phyloP scores from a whole-genome alignment of 1,140 invertebrate genomes.

The Nomia melanderi region DNA sequence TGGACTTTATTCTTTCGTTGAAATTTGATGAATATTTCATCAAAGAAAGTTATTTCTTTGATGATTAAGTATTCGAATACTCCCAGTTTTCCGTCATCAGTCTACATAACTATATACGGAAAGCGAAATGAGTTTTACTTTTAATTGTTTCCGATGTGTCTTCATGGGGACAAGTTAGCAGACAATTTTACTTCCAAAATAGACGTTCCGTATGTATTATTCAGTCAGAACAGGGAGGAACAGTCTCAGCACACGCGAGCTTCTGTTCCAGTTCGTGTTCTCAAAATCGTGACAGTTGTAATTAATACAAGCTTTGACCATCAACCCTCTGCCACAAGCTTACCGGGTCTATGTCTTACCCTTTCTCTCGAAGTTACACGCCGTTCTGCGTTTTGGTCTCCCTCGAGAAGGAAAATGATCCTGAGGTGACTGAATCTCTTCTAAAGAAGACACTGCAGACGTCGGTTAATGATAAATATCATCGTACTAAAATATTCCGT shows the following conservation, averaged over 20 bases:
- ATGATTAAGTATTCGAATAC: too few species aligned
- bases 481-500: too few species aligned
- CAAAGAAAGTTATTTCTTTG: too few species aligned
- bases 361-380: constrained; percentile 63
- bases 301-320: constrained; percentile 76
- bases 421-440: constrained; percentile 11
- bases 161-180: background rate
- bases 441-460: background rate
- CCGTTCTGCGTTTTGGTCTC: constrained; percentile 49
- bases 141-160: background rate
- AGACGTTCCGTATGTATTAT: background rate
- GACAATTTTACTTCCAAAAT: background rate
- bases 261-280: constrained; percentile 54
- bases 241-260: constrained; percentile 50
- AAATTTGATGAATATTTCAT: too few species aligned
- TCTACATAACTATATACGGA: too few species aligned
- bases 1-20: too few species aligned
- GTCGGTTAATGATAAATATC: too few species aligned
- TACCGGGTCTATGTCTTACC: constrained; percentile 59
- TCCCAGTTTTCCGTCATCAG: too few species aligned
- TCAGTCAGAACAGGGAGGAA: constrained; percentile 41
- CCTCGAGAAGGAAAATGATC: constrained; percentile 22
- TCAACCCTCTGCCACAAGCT: constrained; percentile 64
- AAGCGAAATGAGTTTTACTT: background rate
- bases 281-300: constrained; percentile 69